A percentile compares a stretch with the other conserved stretches of the same genome.
These are phyloP conservation scores for Scyliorhinus canicula DNA, from an alignment of 2,797 vertebrate species.

Conservation along the genomic window DNA sequence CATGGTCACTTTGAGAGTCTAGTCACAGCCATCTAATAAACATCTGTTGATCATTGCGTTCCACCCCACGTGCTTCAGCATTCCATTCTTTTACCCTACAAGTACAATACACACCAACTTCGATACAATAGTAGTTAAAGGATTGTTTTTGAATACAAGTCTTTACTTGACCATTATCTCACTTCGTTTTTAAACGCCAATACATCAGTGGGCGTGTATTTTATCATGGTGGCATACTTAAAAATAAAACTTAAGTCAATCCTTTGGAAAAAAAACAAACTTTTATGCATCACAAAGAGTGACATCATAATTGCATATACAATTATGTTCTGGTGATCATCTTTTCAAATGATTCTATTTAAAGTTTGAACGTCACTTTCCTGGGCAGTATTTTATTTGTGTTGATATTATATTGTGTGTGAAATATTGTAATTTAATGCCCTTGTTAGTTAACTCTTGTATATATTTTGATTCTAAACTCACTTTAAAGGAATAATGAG, in stretches of 20 bases:
- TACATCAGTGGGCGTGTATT: neutral
- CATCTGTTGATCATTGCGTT: too few species aligned
- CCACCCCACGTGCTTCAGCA: too few species aligned
- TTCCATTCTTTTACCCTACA: too few species aligned
- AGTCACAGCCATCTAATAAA: too few species aligned
- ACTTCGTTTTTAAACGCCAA: neutral
- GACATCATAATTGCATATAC: constrained; percentile 9
- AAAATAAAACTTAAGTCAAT: neutral
- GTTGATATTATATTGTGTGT: neutral
- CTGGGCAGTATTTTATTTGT: neutral
- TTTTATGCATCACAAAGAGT: neutral
- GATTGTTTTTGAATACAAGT: neutral
- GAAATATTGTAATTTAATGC: neutral
- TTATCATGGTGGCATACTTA: neutral
- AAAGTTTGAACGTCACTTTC: neutral
- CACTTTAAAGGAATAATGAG: neutral
- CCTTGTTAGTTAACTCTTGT: neutral
- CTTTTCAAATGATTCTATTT: neutral
- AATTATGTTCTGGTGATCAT: neutral
- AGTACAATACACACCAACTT: too few species aligned
- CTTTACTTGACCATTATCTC: neutral
- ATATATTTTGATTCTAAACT: neutral
- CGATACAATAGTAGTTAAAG: neutral
- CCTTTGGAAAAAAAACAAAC: neutral
- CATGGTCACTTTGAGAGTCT: too few species aligned